Base-by-base conservation (phyloP, 1,140 invertebrate species). In the Panonychus citri region DNA sequence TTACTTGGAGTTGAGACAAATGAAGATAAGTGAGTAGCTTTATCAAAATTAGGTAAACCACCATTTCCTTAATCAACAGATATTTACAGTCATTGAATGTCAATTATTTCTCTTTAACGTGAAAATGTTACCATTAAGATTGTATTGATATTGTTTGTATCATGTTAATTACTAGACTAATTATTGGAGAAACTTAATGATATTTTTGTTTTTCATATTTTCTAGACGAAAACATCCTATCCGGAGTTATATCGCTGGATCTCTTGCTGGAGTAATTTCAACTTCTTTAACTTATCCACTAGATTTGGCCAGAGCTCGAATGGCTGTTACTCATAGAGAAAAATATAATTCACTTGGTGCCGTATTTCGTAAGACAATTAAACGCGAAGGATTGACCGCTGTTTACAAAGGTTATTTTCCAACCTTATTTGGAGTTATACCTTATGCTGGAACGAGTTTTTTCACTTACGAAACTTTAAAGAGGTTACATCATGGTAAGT, bases 381-480 rank as follows among this genome's bases (percentile, higher is more conserved):
- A 72, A 53, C 73, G 80, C 56, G 88, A 95, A 72, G 90, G 93
- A 0, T 65, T 81, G 1, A 46, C 67, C 39, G 78, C 81, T 0
- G 76, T 95, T 40, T 97, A 89, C 68, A 70, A 81, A 60, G 93
- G 93, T 0, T 90, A 87, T 67, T 73, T 78, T 34, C 85, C 91
- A 2, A 95, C 93, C 0, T 76, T 97, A 21, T 66, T 91, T 2
- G 94, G 94, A 3, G 87, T 93, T 0, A 84, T 97, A 64, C 90
- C 90, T 0, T 98, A 98, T 71, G 91, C 94, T 13, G 94, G 94
- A 12, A 83, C 82, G 50, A 91, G 88, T 43, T 99, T 99, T 71
- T 96, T 86, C 68, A 95, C 89, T 0, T 98, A 94, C 69, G 93
- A 97, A 72, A 83, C 83, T 24, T 72, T 95, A 4, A 97, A 96